These are phyloP conservation scores for Synergus gifuensis DNA, from an alignment of 2,888 invertebrate genomes.

Conservation along the genomic window DNA sequence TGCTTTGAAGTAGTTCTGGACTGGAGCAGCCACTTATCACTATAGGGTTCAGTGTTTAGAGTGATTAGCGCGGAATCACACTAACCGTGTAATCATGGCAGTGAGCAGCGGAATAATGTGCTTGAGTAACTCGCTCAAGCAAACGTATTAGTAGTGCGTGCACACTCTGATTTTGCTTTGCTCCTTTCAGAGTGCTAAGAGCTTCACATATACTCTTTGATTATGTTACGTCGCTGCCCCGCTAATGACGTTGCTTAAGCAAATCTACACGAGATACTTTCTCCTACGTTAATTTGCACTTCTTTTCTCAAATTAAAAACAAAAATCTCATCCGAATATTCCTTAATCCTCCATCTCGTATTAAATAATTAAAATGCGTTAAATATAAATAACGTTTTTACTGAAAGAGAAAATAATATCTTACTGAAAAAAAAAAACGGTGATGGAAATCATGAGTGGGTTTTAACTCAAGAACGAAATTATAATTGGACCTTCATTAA, in stretches of 20 bases:
- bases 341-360: no score
- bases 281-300: not conserved
- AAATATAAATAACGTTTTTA: not conserved
- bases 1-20: slow-evolving; percentile 49
- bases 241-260: slow-evolving; percentile 21
- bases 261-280: slow-evolving; percentile 5
- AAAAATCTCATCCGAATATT: not conserved
- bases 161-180: slow-evolving; percentile 44
- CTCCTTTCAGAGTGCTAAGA: slow-evolving; percentile 37
- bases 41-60: slow-evolving; percentile 61
- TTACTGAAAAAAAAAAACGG: not conserved
- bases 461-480: slow-evolving; percentile 46
- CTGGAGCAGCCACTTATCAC: slow-evolving; percentile 62
- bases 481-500: slow-evolving; percentile 73
- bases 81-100: slow-evolving; percentile 63
- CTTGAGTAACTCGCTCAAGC: slow-evolving; percentile 57
- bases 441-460: not conserved
- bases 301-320: not conserved
- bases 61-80: slow-evolving; percentile 65
- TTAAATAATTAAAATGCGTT: not conserved
- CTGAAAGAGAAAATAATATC: not conserved
- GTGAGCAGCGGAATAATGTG: slow-evolving; percentile 59
- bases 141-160: slow-evolving; percentile 66
- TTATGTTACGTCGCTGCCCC: slow-evolving; percentile 19
- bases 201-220: slow-evolving; percentile 37